Conservation (phyloP, 2,797 vertebrate species). For the Scleropages formosus region DNA sequence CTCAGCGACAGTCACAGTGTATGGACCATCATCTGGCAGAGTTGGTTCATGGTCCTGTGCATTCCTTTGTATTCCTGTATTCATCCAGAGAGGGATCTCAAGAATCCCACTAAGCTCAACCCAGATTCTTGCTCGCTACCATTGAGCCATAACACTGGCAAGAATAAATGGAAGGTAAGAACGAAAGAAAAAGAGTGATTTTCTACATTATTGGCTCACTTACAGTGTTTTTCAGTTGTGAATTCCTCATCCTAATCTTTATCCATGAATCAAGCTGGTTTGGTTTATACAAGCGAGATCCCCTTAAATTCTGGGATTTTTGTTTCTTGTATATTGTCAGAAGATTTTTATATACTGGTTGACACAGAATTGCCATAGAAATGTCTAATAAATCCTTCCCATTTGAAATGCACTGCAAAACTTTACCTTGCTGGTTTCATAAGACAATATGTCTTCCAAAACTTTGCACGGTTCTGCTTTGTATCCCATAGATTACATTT, state of each 20-base stretch:
- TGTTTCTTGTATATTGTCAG: constrained; percentile 5
- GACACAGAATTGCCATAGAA: background rate
- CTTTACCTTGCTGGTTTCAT: background rate
- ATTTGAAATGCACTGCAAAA: constrained; percentile 18
- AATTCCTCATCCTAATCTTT: background rate
- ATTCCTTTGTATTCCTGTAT: background rate
- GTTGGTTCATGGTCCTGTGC: constrained; percentile 7
- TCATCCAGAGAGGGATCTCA: background rate
- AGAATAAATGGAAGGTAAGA: background rate
- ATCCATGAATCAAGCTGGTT: background rate
- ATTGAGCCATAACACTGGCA: background rate
- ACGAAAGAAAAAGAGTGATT: background rate
- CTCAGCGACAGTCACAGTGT: constrained; percentile 14
- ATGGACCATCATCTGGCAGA: constrained; percentile 24
- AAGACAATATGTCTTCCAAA: constrained; percentile 3
- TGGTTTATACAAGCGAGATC: background rate
- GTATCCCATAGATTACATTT: background rate
- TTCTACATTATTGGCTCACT: background rate
- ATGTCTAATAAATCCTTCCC: constrained; percentile 9
- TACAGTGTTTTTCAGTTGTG: background rate
- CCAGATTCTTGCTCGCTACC: constrained; percentile 14
- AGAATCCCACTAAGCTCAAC: background rate
- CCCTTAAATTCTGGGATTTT: constrained; percentile 1
- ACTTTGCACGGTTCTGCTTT: background rate
- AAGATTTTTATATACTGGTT: constrained; percentile 14